A percentile compares a stretch with the other conserved stretches of the same genome.
Conservation (phyloP, 2,888 invertebrate species). For the Andrena marginata region DNA sequence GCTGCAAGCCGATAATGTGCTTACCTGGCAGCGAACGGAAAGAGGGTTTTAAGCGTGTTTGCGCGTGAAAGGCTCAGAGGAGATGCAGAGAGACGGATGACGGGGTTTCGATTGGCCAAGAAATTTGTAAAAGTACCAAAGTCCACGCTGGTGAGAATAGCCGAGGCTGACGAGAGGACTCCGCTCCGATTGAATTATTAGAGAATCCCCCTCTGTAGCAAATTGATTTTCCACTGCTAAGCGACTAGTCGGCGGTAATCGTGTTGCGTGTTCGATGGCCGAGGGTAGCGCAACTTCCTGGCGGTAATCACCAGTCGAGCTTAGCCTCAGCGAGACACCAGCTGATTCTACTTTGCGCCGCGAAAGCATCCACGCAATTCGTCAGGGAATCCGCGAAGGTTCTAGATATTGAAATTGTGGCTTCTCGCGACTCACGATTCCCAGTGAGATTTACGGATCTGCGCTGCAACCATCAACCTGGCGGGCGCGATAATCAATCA, state of each 20-base stretch:
- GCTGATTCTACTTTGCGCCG: not conserved
- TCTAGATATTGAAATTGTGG: constrained; percentile 25
- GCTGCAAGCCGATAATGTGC: constrained; percentile 67
- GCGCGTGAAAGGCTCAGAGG: not conserved
- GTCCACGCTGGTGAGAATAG: not conserved
- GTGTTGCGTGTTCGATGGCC: not conserved
- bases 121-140: constrained; percentile 2
- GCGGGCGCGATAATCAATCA: constrained; percentile 46
- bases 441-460: constrained; percentile 36
- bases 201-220: not conserved
- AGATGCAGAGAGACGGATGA: constrained; percentile 16
- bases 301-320: constrained; percentile 5
- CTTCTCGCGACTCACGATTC: constrained; percentile 26
- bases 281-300: not conserved
- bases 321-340: not conserved
- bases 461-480: not conserved
- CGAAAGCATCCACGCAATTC: constrained; percentile 1
- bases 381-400: not conserved
- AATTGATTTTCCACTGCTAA: constrained; percentile 12
- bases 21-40: constrained; percentile 54
- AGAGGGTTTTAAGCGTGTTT: constrained; percentile 46
- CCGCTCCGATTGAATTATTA: not conserved
- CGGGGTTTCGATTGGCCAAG: not conserved
- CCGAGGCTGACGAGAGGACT: not conserved
- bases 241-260: not conserved